These are phyloP conservation scores for Onchidella celtica DNA, from an alignment of 2,888 invertebrate species.

Conservation along the genomic window DNA sequence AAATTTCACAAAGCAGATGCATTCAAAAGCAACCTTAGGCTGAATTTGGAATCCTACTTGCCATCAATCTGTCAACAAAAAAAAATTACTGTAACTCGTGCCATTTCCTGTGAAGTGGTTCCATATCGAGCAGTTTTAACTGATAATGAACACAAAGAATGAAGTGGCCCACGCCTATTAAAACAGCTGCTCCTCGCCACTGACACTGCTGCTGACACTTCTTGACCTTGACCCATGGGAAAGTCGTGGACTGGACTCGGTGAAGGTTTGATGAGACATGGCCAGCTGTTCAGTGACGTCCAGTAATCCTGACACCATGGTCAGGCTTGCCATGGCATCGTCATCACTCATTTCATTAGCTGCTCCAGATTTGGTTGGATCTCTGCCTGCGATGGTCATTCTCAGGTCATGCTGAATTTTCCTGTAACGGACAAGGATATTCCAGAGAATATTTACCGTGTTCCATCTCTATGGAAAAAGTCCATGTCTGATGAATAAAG, in stretches of 20 bases:
- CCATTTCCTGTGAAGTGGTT: too few relatives aligned
- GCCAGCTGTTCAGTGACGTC: conserved; percentile 64
- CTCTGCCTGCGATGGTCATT: conserved; percentile 47
- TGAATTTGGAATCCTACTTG: too few relatives aligned
- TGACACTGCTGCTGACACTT: conserved; percentile 47
- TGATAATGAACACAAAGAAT: too few relatives aligned
- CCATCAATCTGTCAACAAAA: too few relatives aligned
- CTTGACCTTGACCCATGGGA: conserved; percentile 32
- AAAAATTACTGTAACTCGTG: too few relatives aligned
- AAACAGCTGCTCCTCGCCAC: conserved; percentile 40
- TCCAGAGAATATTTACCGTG: too few relatives aligned
- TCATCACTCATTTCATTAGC: conserved; percentile 8
- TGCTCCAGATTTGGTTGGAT: conserved; percentile 8
- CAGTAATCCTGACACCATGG: conserved; percentile 58
- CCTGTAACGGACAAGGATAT: conserved; percentile 33
- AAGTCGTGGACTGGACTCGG: conserved; percentile 44
- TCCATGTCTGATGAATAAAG: too few relatives aligned
- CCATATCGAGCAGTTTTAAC: too few relatives aligned
- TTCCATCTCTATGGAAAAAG: too few relatives aligned
- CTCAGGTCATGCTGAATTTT: conserved; percentile 55
- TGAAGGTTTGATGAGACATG: conserved; percentile 62
- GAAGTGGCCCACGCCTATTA: too few relatives aligned
- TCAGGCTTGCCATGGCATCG: conserved; percentile 53
- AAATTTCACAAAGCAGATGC: too few relatives aligned
- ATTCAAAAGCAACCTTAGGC: too few relatives aligned